Base-by-base conservation (phyloP, 2,797 vertebrate species). In the Corythornis leucogaster region DNA sequence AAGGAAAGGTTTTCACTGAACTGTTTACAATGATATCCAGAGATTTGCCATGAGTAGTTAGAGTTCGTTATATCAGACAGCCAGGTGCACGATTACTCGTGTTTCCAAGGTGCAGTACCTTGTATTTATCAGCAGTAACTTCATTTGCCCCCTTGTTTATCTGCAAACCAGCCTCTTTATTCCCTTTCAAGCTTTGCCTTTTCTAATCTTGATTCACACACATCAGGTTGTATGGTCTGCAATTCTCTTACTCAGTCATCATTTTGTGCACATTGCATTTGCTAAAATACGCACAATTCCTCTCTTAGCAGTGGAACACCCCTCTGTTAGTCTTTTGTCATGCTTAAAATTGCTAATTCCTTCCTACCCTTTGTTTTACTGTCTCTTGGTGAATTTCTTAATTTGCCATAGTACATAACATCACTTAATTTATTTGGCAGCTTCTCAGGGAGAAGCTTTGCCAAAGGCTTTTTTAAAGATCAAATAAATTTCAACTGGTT, bases 351-450 rank as follows among this genome's bases (percentile, higher is more conserved):
- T 74, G 83, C 86, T 93, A 94, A 95, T 94, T 91, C 90, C 87
- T 87, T 88, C 78, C 83, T 84, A 86, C 12, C 68, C 80, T 94
- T 96, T 92, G 91, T 95, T 94, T 95, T 92, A 91, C 85, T 40
- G 66, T 91, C 92, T 95, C 89, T 88, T 91, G 87, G 87, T 89
- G 83, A 88, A 93, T 91, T 91, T 80, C 75, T 90, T 95, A 86
- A 96, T 95, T 86, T 90, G 83, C 80, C 70, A 79, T n/a, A 90
- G 71, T 80, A 87, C 87, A 92, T 83, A 77, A 74, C 31, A 80
- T 50, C 51, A 35, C 78, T 90, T 88, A 94, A 95, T 96, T 95
- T 92, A 92, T 94, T 91, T 96, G 95, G 94, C 94, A 95, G 87
- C 75, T 84, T 80, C 87, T 88, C 93, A 84, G 59, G 61, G 68